These are phyloP conservation scores for Rhagoletis zephyria DNA, from an alignment of 1,140 invertebrate genomes.

Conservation along the genomic window DNA sequence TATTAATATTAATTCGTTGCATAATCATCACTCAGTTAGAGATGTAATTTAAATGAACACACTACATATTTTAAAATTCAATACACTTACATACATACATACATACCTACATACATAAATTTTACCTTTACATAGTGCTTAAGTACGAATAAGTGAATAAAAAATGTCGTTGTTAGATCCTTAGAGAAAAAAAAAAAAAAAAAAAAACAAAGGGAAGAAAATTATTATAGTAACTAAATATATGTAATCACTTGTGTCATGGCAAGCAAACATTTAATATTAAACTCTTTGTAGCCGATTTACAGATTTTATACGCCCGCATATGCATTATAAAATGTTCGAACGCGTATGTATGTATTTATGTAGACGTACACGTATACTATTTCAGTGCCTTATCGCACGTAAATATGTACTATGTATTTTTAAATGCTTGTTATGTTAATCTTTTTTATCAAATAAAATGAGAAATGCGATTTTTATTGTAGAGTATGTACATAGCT, in stretches of 20 bases:
- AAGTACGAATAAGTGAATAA: conserved; percentile 37
- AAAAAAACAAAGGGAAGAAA: background rate
- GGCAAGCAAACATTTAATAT: background rate
- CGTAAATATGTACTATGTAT: conserved; percentile 42
- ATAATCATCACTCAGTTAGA: background rate
- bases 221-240: background rate
- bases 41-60: background rate
- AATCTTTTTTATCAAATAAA: conserved; percentile 52
- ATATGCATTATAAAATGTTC: background rate
- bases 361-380: conserved; percentile 29
- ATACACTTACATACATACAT: background rate
- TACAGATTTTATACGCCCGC: conserved; percentile 44
- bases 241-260: background rate
- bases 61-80: background rate
- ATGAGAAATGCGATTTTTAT: conserved; percentile 41
- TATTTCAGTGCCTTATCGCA: conserved; percentile 46
- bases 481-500: background rate
- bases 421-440: conserved; percentile 41
- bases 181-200: background rate
- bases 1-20: conserved; percentile 19
- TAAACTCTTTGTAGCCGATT: conserved; percentile 32
- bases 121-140: background rate
- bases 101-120: no score
- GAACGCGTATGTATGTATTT: conserved; percentile 42
- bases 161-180: background rate